Evolutionary conservation across 2,888 invertebrate species (phyloP), one percentile per base, ranked within the genome.

Genomic region (Caenorhabditis angaria): DNA sequence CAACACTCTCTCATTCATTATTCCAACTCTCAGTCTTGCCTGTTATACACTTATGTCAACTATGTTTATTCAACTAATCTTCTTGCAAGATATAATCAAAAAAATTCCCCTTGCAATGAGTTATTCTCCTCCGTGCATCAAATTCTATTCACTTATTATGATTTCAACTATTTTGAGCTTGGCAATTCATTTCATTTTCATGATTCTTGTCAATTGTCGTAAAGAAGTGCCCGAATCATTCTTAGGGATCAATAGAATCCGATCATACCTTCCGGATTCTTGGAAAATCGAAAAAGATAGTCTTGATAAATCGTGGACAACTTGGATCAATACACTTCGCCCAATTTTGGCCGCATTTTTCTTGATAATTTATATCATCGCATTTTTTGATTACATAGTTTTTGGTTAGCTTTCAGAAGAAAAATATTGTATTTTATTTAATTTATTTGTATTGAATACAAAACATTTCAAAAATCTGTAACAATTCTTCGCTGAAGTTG

Each of bases 41-140:
- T 10, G 12, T n/a, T 60, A 67, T 62, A 28, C 29, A 8, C 60
- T 70, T 18, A 69, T 65, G 70, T 3, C 63, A 8, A 65, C 65
- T 14, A 62, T 81, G 47, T 67, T 82, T 63, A 55, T 85, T 5
- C 83, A 84, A 53, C 55, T 65, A 22, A 65, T 85, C 14, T 85
- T 80, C 68, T 67, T 85, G 10, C 71, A 78, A 47, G 83, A 85
- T 28, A 51, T 79, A 35, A 55, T 82, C 32, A 64, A 57, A 6
- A 76, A 69, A 35, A 41, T 83, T 10, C 83, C 84, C 0, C 64
- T 77, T 2, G 48, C 81, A 4, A 71, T 75, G 10, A 67, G 65
- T 22, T 27, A 55, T 4, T 55, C 65, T 0, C 83, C 83, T 6
- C 27, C 35, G n/a, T 58, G 56, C 3, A 41, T 71, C 65, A 12